These are phyloP conservation scores for Acanthopagrus latus DNA, from an alignment of 2,797 vertebrate genomes.

Conservation along the genomic window DNA sequence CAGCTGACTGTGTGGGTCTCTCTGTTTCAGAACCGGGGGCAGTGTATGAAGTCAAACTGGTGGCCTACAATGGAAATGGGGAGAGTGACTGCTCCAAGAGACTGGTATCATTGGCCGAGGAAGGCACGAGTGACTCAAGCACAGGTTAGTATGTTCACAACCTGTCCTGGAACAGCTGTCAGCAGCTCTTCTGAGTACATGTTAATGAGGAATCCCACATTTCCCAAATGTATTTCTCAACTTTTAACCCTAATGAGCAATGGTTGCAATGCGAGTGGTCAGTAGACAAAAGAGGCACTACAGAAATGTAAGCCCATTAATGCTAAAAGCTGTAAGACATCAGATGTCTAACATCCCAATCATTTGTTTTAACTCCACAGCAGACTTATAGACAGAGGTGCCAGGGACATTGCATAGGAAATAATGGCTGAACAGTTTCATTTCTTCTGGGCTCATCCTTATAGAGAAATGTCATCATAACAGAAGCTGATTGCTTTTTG, in stretches of 20 bases:
- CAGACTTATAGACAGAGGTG: neutral
- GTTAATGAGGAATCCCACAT: neutral
- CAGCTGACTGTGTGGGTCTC: no score
- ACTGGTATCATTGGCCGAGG: constrained; percentile 83
- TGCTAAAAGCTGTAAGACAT: no score
- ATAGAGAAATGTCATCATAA: neutral
- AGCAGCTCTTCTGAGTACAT: no score
- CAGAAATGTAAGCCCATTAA: no score
- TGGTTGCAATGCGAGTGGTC: neutral
- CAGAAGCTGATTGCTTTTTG: neutral
- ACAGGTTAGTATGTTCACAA: constrained; percentile 70
- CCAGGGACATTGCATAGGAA: neutral
- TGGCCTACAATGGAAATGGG: constrained; percentile 84
- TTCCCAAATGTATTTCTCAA: neutral
- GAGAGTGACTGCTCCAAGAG: constrained; percentile 82
- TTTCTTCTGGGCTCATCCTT: neutral
- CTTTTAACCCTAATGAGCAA: neutral
- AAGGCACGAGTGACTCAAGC: constrained; percentile 71
- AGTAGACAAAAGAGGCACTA: no score
- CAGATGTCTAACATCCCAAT: neutral
- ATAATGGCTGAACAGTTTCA: neutral
- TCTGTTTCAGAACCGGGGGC: constrained; percentile 74
- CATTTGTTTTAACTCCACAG: no score
- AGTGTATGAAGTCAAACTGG: constrained; percentile 86
- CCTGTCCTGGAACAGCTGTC: neutral